Conservation (phyloP, 2,797 vertebrate species). For the Syngnathus rostellatus region DNA sequence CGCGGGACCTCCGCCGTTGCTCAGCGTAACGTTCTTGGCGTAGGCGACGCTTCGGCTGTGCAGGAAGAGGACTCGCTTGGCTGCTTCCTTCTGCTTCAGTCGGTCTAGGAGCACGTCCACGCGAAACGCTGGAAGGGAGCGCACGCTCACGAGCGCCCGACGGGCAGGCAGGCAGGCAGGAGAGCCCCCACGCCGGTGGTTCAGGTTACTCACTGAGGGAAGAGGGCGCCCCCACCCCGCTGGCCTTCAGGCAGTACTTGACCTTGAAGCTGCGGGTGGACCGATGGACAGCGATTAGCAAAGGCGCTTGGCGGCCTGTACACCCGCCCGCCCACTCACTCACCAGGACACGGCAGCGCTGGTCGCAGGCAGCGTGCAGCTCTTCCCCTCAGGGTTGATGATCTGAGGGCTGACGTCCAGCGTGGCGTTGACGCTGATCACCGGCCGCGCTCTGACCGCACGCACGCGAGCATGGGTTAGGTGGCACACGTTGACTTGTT, state of each 20-base stretch:
- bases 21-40: slow-evolving; percentile 80
- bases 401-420: slow-evolving; percentile 86
- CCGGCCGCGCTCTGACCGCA: slow-evolving; percentile 80
- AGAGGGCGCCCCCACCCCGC: slow-evolving; percentile 70
- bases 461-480: slow-evolving; percentile 11
- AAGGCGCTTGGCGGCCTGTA: neutral
- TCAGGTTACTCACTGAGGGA: slow-evolving; percentile 71
- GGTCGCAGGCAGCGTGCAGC: slow-evolving; percentile 64
- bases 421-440: slow-evolving; percentile 83
- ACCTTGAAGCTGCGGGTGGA: slow-evolving; percentile 76
- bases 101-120: slow-evolving; percentile 88
- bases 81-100: slow-evolving; percentile 89
- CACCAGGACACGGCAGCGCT: slow-evolving; percentile 81
- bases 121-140: slow-evolving; percentile 71
- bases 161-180: too few relatives aligned
- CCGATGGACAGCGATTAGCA: neutral
- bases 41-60: slow-evolving; percentile 71
- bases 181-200: neutral
- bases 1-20: slow-evolving; percentile 61
- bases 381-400: slow-evolving; percentile 86
- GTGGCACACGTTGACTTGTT: too few relatives aligned
- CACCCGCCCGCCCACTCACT: slow-evolving; percentile 23
- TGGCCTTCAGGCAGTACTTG: slow-evolving; percentile 85
- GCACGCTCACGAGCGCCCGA: too few relatives aligned
- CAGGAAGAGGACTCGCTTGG: slow-evolving; percentile 85